A percentile compares a stretch with the other conserved stretches of the same genome.
Conservation (phyloP, 2,888 invertebrate genomes). For the Acleris laterana region DNA sequence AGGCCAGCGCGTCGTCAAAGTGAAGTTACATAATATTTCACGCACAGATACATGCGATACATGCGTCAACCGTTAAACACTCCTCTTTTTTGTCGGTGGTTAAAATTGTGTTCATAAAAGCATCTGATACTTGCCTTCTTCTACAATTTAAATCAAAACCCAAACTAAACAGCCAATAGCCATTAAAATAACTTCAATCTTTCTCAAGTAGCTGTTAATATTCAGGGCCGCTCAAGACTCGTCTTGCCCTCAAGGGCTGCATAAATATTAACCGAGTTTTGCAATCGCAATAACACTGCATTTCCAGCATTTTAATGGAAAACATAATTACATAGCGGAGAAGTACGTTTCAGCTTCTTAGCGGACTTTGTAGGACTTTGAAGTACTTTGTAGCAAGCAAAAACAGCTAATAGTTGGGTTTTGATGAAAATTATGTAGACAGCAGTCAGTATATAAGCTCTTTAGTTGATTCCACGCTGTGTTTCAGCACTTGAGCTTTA, state of each 20-base stretch:
- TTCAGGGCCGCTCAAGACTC: slow-evolving; percentile 16
- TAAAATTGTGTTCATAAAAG: too few species aligned
- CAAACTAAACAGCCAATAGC: neutral
- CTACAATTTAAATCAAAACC: slow-evolving; percentile 2
- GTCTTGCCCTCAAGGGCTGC: slow-evolving; percentile 19
- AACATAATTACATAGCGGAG: slow-evolving; percentile 24
- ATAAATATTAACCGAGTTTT: slow-evolving; percentile 27
- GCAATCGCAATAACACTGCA: slow-evolving; percentile 25
- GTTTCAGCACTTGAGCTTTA: too few species aligned
- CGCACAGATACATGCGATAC: too few species aligned
- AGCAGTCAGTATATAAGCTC: neutral
- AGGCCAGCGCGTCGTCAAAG: too few species aligned
- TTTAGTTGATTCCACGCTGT: neutral
- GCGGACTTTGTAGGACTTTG: slow-evolving; percentile 1
- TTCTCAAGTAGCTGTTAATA: slow-evolving; percentile 22
- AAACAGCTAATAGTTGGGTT: neutral
- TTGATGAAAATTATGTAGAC: neutral
- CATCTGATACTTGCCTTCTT: too few species aligned
- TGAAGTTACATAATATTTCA: too few species aligned
- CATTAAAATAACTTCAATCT: slow-evolving; percentile 19
- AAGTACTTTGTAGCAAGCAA: neutral
- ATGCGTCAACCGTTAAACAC: too few species aligned
- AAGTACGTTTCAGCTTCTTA: neutral
- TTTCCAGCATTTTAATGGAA: slow-evolving; percentile 19
- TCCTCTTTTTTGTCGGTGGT: too few species aligned